Evolutionary conservation across 2,797 vertebrate species (phyloP).

Genomic region (Xiphophorus birchmanni): DNA sequence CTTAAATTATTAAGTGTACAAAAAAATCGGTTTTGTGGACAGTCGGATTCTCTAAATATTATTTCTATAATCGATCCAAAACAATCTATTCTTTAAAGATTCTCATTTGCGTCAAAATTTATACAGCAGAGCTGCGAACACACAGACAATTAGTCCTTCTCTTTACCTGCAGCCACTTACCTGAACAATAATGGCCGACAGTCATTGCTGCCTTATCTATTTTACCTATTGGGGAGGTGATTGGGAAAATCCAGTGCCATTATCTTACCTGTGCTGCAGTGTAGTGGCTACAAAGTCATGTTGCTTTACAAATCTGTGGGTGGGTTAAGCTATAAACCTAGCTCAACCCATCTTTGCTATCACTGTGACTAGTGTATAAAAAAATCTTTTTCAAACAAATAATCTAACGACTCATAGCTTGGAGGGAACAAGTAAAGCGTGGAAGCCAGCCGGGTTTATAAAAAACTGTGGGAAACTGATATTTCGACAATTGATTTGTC

Average conservation of each 20-base stretch:
- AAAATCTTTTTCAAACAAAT: too few species aligned
- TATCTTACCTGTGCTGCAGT: background rate
- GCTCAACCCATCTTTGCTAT: too few species aligned
- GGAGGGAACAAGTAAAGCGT: too few species aligned
- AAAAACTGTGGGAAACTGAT: background rate
- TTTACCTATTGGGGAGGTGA: background rate
- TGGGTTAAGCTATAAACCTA: too few species aligned
- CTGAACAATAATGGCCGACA: background rate
- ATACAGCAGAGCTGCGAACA: background rate
- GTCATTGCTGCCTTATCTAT: background rate
- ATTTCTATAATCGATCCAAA: background rate
- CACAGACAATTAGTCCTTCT: background rate
- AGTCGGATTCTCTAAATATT: background rate
- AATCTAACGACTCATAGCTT: too few species aligned
- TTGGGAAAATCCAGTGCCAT: background rate
- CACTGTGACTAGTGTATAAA: too few species aligned
- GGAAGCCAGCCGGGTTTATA: too few species aligned
- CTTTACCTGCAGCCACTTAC: background rate
- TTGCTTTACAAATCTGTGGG: background rate
- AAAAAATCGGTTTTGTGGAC: background rate
- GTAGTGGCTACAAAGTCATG: background rate
- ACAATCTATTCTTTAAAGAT: background rate
- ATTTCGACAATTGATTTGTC: background rate
- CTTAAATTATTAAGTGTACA: background rate
- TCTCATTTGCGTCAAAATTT: background rate